phyloP scores from a whole-genome alignment of 2,113 vertebrate genomes.

The Ibidorhyncha struthersii region DNA sequence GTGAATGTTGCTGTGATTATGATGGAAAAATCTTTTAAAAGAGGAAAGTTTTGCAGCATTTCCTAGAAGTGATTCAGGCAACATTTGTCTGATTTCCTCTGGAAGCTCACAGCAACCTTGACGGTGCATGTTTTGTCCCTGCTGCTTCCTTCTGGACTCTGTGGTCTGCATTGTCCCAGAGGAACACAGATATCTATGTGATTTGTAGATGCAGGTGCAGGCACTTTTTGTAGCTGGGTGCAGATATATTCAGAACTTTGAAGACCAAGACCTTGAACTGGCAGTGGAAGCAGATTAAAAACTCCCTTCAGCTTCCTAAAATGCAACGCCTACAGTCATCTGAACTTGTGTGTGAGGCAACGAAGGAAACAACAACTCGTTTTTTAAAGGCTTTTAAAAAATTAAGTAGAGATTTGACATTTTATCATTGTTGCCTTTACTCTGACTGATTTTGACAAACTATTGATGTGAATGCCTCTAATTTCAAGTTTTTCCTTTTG shows the following conservation, averaged over 20 bases:
- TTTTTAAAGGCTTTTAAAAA: background rate
- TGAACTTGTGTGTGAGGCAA: background rate
- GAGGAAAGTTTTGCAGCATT: background rate
- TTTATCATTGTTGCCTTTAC: background rate
- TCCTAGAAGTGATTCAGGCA: background rate
- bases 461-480: background rate
- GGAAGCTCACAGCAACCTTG: background rate
- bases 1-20: background rate
- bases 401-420: background rate
- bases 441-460: background rate
- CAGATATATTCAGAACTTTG: background rate
- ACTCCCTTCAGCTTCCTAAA: background rate
- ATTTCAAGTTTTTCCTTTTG: background rate
- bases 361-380: background rate
- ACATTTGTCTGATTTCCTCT: background rate
- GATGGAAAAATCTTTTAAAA: background rate
- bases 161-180: background rate
- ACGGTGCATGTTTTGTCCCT: background rate
- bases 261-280: conserved; percentile 12
- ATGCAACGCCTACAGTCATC: background rate
- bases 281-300: conserved; percentile 2
- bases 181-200: background rate
- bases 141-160: background rate
- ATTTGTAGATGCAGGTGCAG: background rate
- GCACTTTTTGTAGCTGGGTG: background rate